These are phyloP conservation scores for Habroteleia sp. DNA, from an alignment of 2,888 invertebrate genomes.

Conservation along the genomic window DNA sequence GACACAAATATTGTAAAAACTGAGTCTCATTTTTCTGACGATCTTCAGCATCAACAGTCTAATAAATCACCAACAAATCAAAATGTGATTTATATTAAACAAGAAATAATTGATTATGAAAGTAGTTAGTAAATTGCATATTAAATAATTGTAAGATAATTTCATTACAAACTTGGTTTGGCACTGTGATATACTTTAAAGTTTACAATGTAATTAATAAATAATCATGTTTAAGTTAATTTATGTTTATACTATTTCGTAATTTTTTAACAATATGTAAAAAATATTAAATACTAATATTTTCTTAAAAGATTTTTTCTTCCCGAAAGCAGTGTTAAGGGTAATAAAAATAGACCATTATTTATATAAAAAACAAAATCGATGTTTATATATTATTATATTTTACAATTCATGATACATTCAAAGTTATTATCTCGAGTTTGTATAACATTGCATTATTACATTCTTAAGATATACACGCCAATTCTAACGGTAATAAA, in stretches of 20 bases:
- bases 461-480: constrained; percentile 40
- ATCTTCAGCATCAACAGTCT: no score
- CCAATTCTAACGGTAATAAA: constrained; percentile 18
- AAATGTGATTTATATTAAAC: constrained; percentile 41
- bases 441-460: constrained; percentile 37
- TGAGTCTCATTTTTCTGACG: constrained; percentile 9
- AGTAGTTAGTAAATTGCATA: constrained; percentile 31
- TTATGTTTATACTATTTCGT: no score
- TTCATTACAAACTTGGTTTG: no score
- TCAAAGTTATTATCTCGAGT: constrained; percentile 56
- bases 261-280: no score
- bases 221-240: no score
- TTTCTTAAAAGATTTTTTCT: no score
- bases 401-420: constrained; percentile 67
- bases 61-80: no score
- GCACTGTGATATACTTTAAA: no score
- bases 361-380: constrained; percentile 66
- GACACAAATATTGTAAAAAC: constrained; percentile 17
- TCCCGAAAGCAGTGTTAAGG: background rate
- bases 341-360: no score
- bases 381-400: constrained; percentile 67
- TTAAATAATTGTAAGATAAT: background rate
- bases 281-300: no score
- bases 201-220: no score
- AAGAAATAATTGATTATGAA: constrained; percentile 39